Evolutionary conservation across 2,888 invertebrate species (phyloP), one percentile per base, ranked within the genome.

Genomic region (Trachelus tabidus): DNA sequence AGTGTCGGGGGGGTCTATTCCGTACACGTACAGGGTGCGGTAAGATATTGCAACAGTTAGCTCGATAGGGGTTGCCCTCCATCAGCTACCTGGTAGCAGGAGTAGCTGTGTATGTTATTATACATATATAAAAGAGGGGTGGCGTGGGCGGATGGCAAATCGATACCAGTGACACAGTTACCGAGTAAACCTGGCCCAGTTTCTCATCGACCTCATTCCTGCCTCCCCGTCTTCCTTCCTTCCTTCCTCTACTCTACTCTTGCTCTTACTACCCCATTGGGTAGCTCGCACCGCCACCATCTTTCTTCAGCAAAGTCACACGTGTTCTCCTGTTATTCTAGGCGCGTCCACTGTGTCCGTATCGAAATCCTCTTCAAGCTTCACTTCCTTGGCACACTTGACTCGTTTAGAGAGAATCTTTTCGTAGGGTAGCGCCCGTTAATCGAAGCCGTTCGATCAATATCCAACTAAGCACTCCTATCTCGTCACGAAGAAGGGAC

Each of bases 151-250:
- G 87, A 82, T 82, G 83, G 82, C 80, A 84, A 85, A 90, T 90
- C 89, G 89, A 90, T 90, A 89, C 81, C 84, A 85, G 85, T 89
- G 91, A 90, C 91, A 90, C 85, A 89, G 87, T 91, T 91, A 90
- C 91, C 90, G 90, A 90, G 91, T 91, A 90, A 91, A 91, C 91
- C 90, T 91, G 90, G 89, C 91, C 91, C 84, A 89, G 87, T 89
- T 91, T 88, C 80, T 81, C 80, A 83, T 79, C 85, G 87, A 89
- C 89, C 89, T 88, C 89, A 86, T 88, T 88, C 87, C 83, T 81
- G 75, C 82, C 81, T 83, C 78, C 77, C 81, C 76, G 68, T 73
- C 76, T 77, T 77, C 80, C 80, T 79, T 77, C 77, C 80, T 76
- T 82, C 83, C 81, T 75, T 73, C 56, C 56, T 56, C 23, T 23